Conservation (phyloP, 2,797 vertebrate genomes). For the Falco peregrinus region DNA sequence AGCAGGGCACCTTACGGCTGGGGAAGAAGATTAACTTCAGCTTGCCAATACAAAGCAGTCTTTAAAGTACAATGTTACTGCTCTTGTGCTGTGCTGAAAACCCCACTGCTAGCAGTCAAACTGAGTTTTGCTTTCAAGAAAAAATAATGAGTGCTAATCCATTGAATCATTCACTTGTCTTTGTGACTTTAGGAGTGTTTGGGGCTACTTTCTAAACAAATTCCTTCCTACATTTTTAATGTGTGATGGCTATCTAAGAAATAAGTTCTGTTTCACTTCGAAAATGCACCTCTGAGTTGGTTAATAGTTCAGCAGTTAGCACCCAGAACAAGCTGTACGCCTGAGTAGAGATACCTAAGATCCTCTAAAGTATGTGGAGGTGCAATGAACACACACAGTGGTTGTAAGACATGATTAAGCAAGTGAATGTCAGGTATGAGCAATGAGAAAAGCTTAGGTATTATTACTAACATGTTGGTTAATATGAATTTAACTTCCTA, state of each 20-base stretch:
- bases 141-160: neutral
- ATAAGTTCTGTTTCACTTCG: neutral
- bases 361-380: neutral
- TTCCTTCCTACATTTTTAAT: accelerated
- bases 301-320: neutral
- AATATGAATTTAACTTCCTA: neutral
- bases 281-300: neutral
- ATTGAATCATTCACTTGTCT: neutral
- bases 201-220: neutral
- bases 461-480: neutral
- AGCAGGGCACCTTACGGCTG: neutral
- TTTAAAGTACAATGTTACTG: neutral
- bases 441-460: neutral
- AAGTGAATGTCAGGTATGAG: neutral
- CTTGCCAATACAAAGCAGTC: neutral
- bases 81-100: neutral
- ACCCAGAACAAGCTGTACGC: neutral
- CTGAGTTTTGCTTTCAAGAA: neutral
- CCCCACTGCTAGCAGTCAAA: neutral
- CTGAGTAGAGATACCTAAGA: neutral
- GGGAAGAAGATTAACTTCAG: neutral
- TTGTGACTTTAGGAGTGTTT: neutral
- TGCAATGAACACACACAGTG: neutral
- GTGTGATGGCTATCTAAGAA: neutral
- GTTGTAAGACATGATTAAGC: neutral